Evolutionary conservation across 2,113 vertebrate species (phyloP).

Genomic region (Channa argus): DNA sequence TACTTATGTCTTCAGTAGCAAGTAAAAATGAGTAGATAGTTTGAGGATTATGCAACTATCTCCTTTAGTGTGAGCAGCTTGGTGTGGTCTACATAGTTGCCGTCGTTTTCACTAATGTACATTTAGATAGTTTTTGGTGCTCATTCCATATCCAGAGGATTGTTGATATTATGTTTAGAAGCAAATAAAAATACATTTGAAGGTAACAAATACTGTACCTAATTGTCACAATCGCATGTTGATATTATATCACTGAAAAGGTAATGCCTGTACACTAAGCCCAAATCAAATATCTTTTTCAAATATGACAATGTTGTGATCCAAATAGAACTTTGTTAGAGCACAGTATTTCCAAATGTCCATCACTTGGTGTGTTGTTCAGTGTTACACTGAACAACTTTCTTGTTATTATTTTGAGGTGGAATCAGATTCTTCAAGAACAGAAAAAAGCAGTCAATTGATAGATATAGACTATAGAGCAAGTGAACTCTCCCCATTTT

Average conservation of each 20-base stretch:
- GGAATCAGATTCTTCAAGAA: constrained; percentile 8
- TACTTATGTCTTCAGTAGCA: background rate
- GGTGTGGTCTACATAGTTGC: constrained; percentile 6
- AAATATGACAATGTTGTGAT: too few relatives aligned
- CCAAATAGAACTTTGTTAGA: too few relatives aligned
- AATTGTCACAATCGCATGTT: background rate
- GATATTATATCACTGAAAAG: too few relatives aligned
- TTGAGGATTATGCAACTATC: constrained; percentile 40
- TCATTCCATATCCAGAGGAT: constrained; percentile 1
- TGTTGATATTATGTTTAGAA: background rate
- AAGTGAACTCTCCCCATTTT: constrained; percentile 34
- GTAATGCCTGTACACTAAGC: too few relatives aligned
- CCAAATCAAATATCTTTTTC: too few relatives aligned
- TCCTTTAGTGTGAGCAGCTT: constrained; percentile 12
- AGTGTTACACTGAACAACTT: background rate
- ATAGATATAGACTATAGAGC: too few relatives aligned
- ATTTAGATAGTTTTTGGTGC: constrained; percentile 29
- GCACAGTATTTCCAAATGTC: too few relatives aligned
- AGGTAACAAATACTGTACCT: background rate
- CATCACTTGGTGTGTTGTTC: constrained; percentile 6
- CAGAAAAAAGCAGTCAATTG: background rate
- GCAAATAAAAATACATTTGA: constrained; percentile 4
- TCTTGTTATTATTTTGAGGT: background rate
- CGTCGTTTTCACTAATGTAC: constrained; percentile 27
- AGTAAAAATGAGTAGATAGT: constrained; percentile 16